These are phyloP conservation scores for Limonius californicus DNA, from an alignment of 1,140 invertebrate genomes.

Conservation along the genomic window DNA sequence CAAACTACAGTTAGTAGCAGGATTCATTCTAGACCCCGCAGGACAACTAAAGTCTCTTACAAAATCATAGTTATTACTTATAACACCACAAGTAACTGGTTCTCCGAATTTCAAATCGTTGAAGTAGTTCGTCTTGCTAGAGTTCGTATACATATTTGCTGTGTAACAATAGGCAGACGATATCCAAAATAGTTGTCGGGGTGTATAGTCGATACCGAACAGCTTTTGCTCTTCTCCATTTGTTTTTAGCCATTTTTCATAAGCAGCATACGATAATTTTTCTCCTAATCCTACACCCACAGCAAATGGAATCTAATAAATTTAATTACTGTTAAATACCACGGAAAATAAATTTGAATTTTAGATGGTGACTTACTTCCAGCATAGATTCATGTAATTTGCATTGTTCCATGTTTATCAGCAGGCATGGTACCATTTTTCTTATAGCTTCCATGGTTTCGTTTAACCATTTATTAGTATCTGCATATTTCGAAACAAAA, in stretches of 20 bases:
- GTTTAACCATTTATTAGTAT: too few species aligned
- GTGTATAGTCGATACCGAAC: slow-evolving; percentile 51
- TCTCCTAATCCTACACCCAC: slow-evolving; percentile 58
- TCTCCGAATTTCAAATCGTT: background rate
- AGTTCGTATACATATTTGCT: too few species aligned
- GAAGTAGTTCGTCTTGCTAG: background rate
- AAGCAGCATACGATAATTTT: slow-evolving; percentile 81
- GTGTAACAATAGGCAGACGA: background rate
- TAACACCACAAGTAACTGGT: background rate
- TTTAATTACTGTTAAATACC: too few species aligned
- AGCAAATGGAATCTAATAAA: too few species aligned
- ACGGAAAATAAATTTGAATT: too few species aligned
- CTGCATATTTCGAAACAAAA: too few species aligned
- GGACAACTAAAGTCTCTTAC: background rate
- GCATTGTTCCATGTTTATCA: too few species aligned
- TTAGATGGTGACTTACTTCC: too few species aligned
- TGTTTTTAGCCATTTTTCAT: slow-evolving; percentile 63
- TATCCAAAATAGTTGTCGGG: slow-evolving; percentile 59
- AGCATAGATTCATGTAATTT: background rate
- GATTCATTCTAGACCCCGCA: background rate
- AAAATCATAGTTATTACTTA: background rate
- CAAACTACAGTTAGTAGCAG: too few species aligned
- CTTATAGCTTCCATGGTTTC: too few species aligned
- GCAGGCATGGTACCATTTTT: too few species aligned
- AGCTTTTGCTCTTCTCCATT: slow-evolving; percentile 57